These are phyloP conservation scores for Pachypeltis micranthus DNA, from an alignment of 1,140 invertebrate species.

Conservation along the genomic window DNA sequence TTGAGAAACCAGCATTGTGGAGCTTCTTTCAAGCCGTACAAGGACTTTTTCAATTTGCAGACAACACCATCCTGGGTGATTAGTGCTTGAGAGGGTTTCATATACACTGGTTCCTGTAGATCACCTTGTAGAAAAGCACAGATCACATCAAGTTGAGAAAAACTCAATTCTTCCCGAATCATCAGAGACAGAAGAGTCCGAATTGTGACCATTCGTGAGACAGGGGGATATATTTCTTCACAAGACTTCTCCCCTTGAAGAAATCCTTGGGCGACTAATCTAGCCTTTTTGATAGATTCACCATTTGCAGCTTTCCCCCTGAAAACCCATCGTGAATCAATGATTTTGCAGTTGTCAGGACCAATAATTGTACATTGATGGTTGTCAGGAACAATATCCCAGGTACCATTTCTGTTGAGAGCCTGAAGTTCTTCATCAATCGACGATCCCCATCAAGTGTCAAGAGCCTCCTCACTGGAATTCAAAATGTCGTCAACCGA, in stretches of 20 bases:
- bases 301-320: neutral
- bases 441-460: too few species aligned
- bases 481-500: too few species aligned
- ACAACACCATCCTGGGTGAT: slow-evolving; percentile 20
- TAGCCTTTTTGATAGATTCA: slow-evolving; percentile 28
- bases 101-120: slow-evolving; percentile 34
- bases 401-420: neutral
- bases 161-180: slow-evolving; percentile 23
- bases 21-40: slow-evolving; percentile 35
- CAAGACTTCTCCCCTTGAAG: slow-evolving; percentile 27
- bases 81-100: slow-evolving; percentile 33
- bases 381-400: neutral
- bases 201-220: slow-evolving; percentile 29
- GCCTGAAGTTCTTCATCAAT: neutral
- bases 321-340: slow-evolving; percentile 17
- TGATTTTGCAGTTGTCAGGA: neutral
- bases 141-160: slow-evolving; percentile 32
- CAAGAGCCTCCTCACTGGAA: too few species aligned
- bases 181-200: slow-evolving; percentile 28
- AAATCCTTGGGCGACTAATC: slow-evolving; percentile 29
- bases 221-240: slow-evolving; percentile 29
- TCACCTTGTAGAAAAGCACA: slow-evolving; percentile 37
- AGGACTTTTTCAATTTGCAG: slow-evolving; percentile 28
- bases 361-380: too few species aligned
- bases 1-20: slow-evolving; percentile 32